These are phyloP conservation scores for Drosophila sordidula DNA, from an alignment of 2,888 invertebrate genomes.

Conservation along the genomic window DNA sequence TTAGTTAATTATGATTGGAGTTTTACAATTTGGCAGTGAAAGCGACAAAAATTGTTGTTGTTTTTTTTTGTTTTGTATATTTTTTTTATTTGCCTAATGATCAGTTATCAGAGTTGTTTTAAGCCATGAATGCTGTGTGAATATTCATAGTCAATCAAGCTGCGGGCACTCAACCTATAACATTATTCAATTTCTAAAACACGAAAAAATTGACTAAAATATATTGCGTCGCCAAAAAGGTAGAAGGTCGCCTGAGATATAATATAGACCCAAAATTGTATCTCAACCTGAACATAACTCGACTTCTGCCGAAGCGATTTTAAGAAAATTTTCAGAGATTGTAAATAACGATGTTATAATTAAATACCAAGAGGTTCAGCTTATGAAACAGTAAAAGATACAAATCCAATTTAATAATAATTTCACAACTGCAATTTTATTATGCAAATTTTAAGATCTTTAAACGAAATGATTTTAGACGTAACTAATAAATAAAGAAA, in stretches of 20 bases:
- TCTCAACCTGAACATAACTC: slow-evolving; percentile 6
- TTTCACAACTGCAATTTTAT: not conserved
- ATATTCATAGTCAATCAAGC: slow-evolving; percentile 17
- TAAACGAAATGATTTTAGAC: too few relatives aligned
- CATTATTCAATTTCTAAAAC: not conserved
- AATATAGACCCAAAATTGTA: not conserved
- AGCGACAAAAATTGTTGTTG: slow-evolving; percentile 29
- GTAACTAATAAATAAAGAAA: not conserved
- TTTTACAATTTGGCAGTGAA: slow-evolving; percentile 44
- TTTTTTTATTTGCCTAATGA: slow-evolving; percentile 39
- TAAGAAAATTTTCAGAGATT: not conserved
- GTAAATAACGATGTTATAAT: not conserved
- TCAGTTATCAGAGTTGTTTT: not conserved
- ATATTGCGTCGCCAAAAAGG: slow-evolving; percentile 5
- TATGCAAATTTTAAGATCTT: too few relatives aligned
- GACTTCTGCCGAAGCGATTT: not conserved
- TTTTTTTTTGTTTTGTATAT: not conserved
- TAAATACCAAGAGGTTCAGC: not conserved
- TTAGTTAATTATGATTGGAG: slow-evolving; percentile 43
- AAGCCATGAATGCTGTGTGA: not conserved
- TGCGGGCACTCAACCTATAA: slow-evolving; percentile 16
- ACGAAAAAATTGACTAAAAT: not conserved
- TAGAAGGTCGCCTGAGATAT: slow-evolving; percentile 12
- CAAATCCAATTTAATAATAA: not conserved
- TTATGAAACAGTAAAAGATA: too few relatives aligned